phyloP scores from a whole-genome alignment of 2,888 invertebrate genomes.

The Isoperla grammatica region DNA sequence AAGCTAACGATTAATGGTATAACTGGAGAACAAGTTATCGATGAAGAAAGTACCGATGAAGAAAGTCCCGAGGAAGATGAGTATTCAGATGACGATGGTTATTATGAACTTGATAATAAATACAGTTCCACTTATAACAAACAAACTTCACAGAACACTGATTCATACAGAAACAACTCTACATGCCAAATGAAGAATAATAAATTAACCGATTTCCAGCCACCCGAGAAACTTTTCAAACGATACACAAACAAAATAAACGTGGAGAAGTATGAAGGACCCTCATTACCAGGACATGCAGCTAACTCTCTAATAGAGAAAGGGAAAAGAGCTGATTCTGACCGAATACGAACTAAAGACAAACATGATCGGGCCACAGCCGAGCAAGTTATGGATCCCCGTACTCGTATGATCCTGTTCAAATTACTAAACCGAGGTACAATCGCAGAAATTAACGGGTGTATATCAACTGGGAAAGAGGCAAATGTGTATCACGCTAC shows the following conservation, averaged over 20 bases:
- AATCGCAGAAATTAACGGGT: conserved; percentile 89
- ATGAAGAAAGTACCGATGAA: conserved; percentile 16
- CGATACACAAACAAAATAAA: conserved; percentile 78
- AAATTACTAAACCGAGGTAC: conserved; percentile 82
- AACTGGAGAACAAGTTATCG: conserved; percentile 4
- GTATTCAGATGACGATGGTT: conserved; percentile 30
- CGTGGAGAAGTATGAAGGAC: conserved; percentile 72
- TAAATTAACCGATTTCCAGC: conserved; percentile 48
- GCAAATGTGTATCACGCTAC: conserved; percentile 95
- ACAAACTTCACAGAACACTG: conserved; percentile 3
- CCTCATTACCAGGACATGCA: conserved; percentile 57
- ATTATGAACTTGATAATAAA: conserved; percentile 29
- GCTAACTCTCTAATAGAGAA: conserved; percentile 66
- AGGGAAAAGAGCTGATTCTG: conserved; percentile 61
- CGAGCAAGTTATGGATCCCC: conserved; percentile 95
- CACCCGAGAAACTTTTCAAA: conserved; percentile 71
- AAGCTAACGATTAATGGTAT: conserved; percentile 9
- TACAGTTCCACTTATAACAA: conserved; percentile 14
- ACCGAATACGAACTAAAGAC: conserved; percentile 72
- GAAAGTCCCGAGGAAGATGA: conserved; percentile 25
- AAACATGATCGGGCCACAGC: conserved; percentile 94
- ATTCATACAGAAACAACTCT: neutral
- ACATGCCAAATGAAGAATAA: conserved; percentile 6
- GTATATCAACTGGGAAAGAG: conserved; percentile 97
- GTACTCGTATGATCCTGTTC: conserved; percentile 92